Conservation (phyloP, 2,888 invertebrate genomes). For the Sphaerophoria rueppellii region DNA sequence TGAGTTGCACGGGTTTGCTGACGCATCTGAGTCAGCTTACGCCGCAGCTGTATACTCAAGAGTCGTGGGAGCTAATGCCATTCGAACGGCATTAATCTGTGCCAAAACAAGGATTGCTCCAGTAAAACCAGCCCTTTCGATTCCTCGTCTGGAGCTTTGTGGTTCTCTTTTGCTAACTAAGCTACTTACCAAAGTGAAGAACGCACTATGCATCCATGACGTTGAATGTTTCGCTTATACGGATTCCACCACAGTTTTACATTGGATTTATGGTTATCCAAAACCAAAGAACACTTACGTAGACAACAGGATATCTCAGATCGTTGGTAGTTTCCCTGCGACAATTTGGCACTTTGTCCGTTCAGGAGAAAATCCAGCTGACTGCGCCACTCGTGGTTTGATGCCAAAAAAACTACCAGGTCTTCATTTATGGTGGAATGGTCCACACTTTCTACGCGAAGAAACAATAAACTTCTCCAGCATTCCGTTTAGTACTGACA, state of each 20-base stretch:
- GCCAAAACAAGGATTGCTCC: slow-evolving; percentile 7
- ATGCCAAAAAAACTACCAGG: neutral
- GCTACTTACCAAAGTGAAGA: slow-evolving; percentile 23
- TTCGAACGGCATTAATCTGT: neutral
- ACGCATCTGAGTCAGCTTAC: slow-evolving; percentile 24
- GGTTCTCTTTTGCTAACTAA: neutral
- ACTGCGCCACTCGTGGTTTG: slow-evolving; percentile 14
- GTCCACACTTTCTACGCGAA: slow-evolving; percentile 8
- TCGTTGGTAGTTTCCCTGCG: neutral
- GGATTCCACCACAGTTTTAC: slow-evolving; percentile 22
- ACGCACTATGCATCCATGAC: neutral
- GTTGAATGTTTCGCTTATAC: slow-evolving; percentile 8
- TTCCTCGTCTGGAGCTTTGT: slow-evolving; percentile 42
- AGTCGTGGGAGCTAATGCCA: slow-evolving; percentile 3
- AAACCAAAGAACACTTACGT: slow-evolving; percentile 4
- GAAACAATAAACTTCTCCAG: no score
- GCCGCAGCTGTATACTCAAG: slow-evolving; percentile 26
- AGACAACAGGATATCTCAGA: slow-evolving; percentile 9
- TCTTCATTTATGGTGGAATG: slow-evolving; percentile 25
- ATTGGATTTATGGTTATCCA: slow-evolving; percentile 29
- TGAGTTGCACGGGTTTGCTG: slow-evolving; percentile 9
- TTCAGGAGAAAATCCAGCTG: slow-evolving; percentile 11
- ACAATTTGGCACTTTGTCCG: slow-evolving; percentile 17
- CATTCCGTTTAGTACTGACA: no score
- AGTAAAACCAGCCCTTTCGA: slow-evolving; percentile 7